Percentiles rank a stretch among this genome's conserved stretches.
Conservation (phyloP, 2,797 vertebrate species). For the Sebastiscus albofasciatus region DNA sequence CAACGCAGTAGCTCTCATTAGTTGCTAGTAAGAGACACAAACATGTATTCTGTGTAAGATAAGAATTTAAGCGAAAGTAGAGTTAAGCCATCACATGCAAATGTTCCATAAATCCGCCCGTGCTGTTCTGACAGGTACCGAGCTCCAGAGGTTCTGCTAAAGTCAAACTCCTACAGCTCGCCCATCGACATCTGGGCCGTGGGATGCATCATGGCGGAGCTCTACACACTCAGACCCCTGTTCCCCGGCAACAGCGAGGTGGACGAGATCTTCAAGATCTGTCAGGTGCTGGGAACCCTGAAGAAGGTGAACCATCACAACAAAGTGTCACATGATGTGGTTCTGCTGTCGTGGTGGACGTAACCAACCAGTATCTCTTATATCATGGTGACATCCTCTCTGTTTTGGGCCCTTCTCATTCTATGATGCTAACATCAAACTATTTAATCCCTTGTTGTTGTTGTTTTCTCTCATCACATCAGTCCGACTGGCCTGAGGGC, state of each 20-base stretch:
- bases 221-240: constrained; percentile 91
- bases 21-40: background rate
- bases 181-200: constrained; percentile 97
- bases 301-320: constrained; percentile 84
- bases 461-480: constrained; percentile 4
- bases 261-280: constrained; percentile 96
- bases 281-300: constrained; percentile 94
- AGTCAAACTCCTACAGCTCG: constrained; percentile 91
- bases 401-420: background rate
- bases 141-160: constrained; percentile 92
- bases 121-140: constrained; percentile 85
- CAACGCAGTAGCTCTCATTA: background rate
- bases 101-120: background rate
- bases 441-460: background rate
- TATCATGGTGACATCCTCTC: background rate
- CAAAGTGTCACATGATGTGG: background rate
- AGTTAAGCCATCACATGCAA: background rate
- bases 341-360: background rate
- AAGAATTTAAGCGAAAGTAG: background rate
- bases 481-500: constrained; percentile 93
- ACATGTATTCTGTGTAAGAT: background rate
- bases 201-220: constrained; percentile 95
- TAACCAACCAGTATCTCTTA: background rate
- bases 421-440: background rate
- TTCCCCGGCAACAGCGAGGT: constrained; percentile 96